Conservation (phyloP, 2,888 invertebrate genomes). For the Glaucopsyche alexis region DNA sequence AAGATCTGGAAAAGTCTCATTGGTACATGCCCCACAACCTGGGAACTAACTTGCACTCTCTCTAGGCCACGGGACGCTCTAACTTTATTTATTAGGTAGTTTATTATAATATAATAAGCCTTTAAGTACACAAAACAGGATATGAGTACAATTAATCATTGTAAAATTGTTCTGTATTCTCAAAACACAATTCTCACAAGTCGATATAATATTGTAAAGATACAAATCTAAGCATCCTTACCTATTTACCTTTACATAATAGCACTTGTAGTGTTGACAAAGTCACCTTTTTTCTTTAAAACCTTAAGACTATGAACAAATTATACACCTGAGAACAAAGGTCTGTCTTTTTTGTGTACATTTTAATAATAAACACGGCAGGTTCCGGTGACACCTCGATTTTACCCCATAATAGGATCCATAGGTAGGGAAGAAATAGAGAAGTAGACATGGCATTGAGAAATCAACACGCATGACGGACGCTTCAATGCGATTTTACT, state of each 20-base stretch:
- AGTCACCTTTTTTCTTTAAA: slow-evolving; percentile 59
- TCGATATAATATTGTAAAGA: neutral
- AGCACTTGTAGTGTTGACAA: slow-evolving; percentile 36
- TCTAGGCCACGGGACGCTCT: no score
- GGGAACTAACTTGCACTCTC: no score
- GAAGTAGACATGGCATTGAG: neutral
- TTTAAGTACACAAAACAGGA: neutral
- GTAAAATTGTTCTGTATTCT: neutral
- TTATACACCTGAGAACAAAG: slow-evolving; percentile 61
- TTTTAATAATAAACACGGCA: slow-evolving; percentile 53
- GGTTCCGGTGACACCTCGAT: slow-evolving; percentile 23
- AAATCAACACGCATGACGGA: neutral
- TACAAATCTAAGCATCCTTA: neutral
- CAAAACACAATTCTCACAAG: neutral
- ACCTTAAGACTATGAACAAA: slow-evolving; percentile 49
- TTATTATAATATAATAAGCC: no score
- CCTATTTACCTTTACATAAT: slow-evolving; percentile 24
- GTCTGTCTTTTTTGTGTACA: slow-evolving; percentile 49
- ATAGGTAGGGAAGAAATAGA: neutral
- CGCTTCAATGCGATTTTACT: no score
- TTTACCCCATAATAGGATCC: slow-evolving; percentile 42
- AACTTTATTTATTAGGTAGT: no score
- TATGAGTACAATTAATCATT: neutral
- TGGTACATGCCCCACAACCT: no score
- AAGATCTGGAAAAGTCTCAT: no score